Evolutionary conservation across 2,797 vertebrate genomes (phyloP).

Genomic region (Lepus townsendii): DNA sequence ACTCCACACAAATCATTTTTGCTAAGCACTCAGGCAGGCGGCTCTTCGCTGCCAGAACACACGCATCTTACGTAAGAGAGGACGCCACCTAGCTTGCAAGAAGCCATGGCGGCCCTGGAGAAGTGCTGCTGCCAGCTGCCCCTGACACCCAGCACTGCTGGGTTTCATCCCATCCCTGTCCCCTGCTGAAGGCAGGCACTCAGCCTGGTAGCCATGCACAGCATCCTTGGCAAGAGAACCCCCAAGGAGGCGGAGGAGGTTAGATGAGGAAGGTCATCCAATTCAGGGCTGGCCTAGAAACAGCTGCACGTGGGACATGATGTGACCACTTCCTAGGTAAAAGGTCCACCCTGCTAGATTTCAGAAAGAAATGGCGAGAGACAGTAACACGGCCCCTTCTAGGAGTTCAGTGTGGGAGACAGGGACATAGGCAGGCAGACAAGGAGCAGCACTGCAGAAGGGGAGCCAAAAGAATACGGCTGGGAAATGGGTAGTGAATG

Average conservation of each 20-base stretch:
- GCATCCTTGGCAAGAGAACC: not conserved
- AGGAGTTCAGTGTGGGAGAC: not conserved
- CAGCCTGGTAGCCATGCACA: not conserved
- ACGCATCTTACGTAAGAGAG: conserved; percentile 70
- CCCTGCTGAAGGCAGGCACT: not conserved
- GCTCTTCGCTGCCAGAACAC: conserved; percentile 63
- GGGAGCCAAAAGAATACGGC: not conserved
- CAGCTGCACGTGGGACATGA: not conserved
- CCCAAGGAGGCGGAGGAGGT: not conserved
- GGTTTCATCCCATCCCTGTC: not conserved
- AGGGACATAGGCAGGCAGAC: not conserved
- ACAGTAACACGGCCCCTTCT: not conserved
- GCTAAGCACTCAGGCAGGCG: conserved; percentile 76
- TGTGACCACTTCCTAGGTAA: not conserved
- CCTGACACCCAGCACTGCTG: not conserved
- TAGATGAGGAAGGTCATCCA: not conserved
- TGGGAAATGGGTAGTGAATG: not conserved
- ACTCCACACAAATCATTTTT: conserved; percentile 83
- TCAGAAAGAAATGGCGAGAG: not conserved
- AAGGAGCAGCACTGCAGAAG: not conserved
- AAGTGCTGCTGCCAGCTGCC: not conserved
- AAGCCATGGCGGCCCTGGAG: conserved; percentile 62
- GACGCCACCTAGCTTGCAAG: conserved; percentile 48
- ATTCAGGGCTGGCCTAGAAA: conserved; percentile 6
- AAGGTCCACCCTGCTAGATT: not conserved